Base-by-base conservation (phyloP, 2,113 vertebrate genomes). In the Neodontobutis hainanensis region DNA sequence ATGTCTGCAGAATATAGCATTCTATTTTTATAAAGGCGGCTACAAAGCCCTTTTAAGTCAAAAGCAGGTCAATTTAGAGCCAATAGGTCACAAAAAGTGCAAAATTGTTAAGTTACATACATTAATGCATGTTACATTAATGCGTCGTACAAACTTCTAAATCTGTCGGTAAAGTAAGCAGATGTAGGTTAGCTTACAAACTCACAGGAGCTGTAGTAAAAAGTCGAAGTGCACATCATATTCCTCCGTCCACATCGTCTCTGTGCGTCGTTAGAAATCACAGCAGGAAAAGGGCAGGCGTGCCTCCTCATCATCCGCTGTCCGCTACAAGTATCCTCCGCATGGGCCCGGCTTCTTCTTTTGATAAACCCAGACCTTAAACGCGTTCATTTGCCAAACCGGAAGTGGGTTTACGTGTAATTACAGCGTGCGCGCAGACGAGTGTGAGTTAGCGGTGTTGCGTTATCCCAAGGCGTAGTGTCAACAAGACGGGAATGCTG, bases 231-330 rank as follows among this genome's bases (percentile, higher is more conserved):
- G 92, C 72, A 83, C 87, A 67, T 94, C 90, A 63, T 93, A 94
- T 87, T 93, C 93, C 45, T 92, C 88, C 65, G 91, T 94, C 93
- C 93, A 94, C 93, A 93, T 94, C 72, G 79, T 91, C 75, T 42
- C 75, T 71, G 19, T 27, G 60, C 46, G 69, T 46, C 73, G 62
- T 64, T 12, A 56, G 45, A 63, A 65, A 56, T 77, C 60, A 70
- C 80, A 84, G 85, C 80, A 61, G 43, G 51, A 73, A 71, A n/a
- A 27, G 19, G 19, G 19, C 19, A 27, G 78, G 61, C 69, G 86
- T 70, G 73, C 80, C 73, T 27, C 1, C 19, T 82, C 84, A 88
- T 88, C 83, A 62, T 73, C 85, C 84, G 51, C 57, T 40, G 0
- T 40, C 66, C 75, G 68, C 35, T 58, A 19, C 52, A 81, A 58